Percentiles rank a stretch among this genome's conserved stretches.
Conservation (phyloP, 2,113 vertebrate genomes). For the Cyphomyrus plagiostoma region DNA sequence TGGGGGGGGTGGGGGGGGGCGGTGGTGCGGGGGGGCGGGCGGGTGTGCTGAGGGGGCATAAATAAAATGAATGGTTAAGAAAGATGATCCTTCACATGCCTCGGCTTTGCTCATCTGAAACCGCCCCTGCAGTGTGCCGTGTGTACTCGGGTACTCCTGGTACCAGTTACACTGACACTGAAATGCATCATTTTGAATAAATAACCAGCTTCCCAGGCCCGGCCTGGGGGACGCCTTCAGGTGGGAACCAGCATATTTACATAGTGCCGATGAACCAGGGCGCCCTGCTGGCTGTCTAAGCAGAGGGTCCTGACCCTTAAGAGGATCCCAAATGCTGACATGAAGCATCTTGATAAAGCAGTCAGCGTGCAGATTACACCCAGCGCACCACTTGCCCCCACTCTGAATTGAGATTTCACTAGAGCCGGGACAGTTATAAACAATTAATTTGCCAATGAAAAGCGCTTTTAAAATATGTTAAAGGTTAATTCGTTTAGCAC, state of each 20-base stretch:
- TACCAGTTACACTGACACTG: constrained; percentile 42
- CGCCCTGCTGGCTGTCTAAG: neutral
- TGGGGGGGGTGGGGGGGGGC: no score
- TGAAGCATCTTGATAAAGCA: neutral
- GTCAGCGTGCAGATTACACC: neutral
- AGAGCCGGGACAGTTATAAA: neutral
- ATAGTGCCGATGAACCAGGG: neutral
- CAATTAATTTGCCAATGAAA: neutral
- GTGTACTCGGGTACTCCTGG: constrained; percentile 41
- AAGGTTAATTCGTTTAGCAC: neutral
- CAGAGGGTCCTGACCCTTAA: neutral
- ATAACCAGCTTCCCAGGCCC: constrained; percentile 31
- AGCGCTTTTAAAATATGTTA: neutral
- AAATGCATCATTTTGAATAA: constrained; percentile 48
- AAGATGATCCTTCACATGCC: constrained; percentile 25
- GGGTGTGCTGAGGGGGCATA: constrained; percentile 30
- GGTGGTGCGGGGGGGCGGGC: no score
- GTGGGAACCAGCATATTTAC: neutral
- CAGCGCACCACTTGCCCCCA: neutral
- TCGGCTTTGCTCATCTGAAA: constrained; percentile 32
- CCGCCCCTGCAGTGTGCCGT: neutral
- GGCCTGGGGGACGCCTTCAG: constrained; percentile 35
- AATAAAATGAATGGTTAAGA: constrained; percentile 40
- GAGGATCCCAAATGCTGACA: neutral
- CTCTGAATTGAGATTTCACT: neutral